Evolutionary conservation across 2,113 vertebrate genomes (phyloP), one percentile per base, ranked within the genome.

Genomic region (Chaenogobius annularis): DNA sequence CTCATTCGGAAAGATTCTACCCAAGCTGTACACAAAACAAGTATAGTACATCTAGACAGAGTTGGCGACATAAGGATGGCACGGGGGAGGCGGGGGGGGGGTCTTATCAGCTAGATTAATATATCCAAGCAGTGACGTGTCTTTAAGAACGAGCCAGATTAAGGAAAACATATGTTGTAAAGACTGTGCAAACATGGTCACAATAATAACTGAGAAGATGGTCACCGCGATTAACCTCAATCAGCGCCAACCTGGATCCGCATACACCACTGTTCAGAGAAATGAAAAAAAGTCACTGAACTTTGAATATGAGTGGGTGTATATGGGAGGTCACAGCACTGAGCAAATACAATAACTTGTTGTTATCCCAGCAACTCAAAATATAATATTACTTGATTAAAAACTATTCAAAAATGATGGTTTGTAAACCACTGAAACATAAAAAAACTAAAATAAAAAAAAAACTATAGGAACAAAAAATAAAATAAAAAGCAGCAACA

Each of bases 41-140:
- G 26, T 31, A 31, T 31, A 31, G 26, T 31, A 31, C 7, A 46
- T 50, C 17, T 50, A 44, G 43, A 15, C 47, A 15, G 47, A 11
- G 17, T 47, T 52, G 54, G 69, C 3, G 44, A 52, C 17, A 70
- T 70, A 52, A 61, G 40, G 55, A 10, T 46, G n/a, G n/a, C 19
- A 23, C 22, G 50, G 64, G 70, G 59, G 78, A 9, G 19, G 70
- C 63, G 23, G 47, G 50, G 48, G 69, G 62, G 48, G 77, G 64
- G 26, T 19, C 65, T 37, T 86, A 90, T 79, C 87, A 85, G 84
- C 89, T 90, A 87, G 87, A 92, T 92, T 91, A 91, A 92, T 92
- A 91, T 89, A 84, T 88, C 79, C 78, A 84, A 86, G 78, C 74
- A 74, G 73, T 66, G 78, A 88, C 82, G 85, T 83, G 87, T 90